Evolutionary conservation across 2,113 vertebrate species (phyloP).

Genomic region (Otis tarda): DNA sequence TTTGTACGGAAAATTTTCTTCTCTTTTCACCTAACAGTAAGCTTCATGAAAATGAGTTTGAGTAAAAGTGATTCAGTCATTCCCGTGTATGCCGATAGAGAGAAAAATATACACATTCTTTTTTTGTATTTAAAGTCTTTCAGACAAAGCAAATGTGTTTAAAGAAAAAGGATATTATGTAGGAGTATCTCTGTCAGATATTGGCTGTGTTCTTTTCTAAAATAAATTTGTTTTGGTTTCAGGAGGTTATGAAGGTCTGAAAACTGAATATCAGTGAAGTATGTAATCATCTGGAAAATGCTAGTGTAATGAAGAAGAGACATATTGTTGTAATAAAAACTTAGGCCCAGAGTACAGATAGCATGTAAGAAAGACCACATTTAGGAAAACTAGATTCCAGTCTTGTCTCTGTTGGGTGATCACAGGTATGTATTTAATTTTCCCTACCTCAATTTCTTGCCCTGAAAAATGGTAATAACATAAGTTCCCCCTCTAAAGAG

Average conservation of each 20-base stretch:
- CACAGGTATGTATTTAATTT: neutral
- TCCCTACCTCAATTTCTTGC: neutral
- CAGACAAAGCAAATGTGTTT: neutral
- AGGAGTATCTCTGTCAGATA: neutral
- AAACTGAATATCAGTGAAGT: neutral
- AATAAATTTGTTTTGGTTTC: neutral
- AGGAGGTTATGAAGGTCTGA: neutral
- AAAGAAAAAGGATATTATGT: neutral
- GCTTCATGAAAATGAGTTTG: neutral
- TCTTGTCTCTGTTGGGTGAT: neutral
- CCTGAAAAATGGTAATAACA: neutral
- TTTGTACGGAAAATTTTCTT: neutral
- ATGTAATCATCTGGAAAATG: conserved; percentile 11
- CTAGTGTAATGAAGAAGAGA: conserved; percentile 19
- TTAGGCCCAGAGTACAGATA: neutral
- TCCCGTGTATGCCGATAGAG: neutral
- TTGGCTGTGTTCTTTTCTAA: neutral
- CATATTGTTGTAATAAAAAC: conserved; percentile 44
- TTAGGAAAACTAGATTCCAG: neutral
- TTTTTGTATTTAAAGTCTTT: neutral
- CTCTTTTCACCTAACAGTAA: neutral
- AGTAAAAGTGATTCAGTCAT: neutral
- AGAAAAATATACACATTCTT: neutral
- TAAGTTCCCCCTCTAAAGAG: neutral
- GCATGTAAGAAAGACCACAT: neutral